Base-by-base conservation (phyloP, 2,888 invertebrate species). In the Allophyes oxyacanthae region DNA sequence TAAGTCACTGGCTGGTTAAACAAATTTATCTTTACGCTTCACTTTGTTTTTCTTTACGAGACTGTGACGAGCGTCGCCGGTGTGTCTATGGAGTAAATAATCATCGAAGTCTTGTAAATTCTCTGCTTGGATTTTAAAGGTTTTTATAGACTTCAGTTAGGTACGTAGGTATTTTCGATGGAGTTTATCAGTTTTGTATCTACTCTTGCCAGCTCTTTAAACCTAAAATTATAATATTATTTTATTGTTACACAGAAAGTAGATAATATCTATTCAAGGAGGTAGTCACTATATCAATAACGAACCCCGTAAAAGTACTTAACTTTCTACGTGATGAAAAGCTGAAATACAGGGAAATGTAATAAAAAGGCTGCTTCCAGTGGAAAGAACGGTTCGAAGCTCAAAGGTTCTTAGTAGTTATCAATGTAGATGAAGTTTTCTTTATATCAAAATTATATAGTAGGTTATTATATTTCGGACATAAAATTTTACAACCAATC, bases 11-110 rank as follows among this genome's bases (percentile, higher is more conserved):
- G 38, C 42, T 54, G 45, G 46, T 37, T 52, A 38, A 34, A 56
- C 48, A 44, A 68, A 67, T 61, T 54, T 60, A 68, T 69, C 52
- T 45, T 63, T 8, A 10, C 37, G 37, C 33, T 53, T 66, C 14
- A 45, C 10, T 60, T 56, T 68, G 46, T 51, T 46, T 42, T 30
- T 25, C 6, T 45, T 58, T 32, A 10, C 15, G 13, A 15, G 8
- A 14, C 13, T 37, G 25, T 43, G 69, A 54, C 53, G 38, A 32
- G 55, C 51, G 51, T 63, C 69, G 2, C 20, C 20, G 20, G 26
- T 7, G 20, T 69, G 51, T 66, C 64, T 66, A 38, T 8, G 13
- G 11, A 44, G 6, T 34, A n/a, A n/a, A n/a, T n/a, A n/a, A n/a
- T n/a, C n/a, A n/a, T n/a, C n/a, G n/a, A n/a, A n/a, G n/a, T n/a